These are phyloP conservation scores for Drymonia ruficornis DNA, from an alignment of 2,888 invertebrate genomes.

Conservation along the genomic window DNA sequence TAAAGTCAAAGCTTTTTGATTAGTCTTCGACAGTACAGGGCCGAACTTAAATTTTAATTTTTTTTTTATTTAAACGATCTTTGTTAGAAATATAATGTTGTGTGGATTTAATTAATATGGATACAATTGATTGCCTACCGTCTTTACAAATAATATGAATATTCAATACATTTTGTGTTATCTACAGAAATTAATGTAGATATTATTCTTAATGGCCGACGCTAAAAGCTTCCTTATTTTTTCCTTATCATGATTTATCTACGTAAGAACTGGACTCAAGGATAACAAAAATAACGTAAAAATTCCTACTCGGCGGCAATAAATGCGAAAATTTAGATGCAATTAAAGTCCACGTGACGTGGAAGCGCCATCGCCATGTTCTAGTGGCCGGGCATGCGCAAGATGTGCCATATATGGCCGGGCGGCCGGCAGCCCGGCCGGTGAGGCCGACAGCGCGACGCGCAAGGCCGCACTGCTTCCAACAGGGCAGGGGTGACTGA, in stretches of 20 bases:
- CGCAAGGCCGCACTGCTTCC: constrained; percentile 50
- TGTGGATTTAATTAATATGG: no score
- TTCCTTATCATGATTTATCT: constrained; percentile 11
- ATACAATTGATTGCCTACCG: no score
- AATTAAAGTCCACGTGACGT: constrained; percentile 52
- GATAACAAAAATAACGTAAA: constrained; percentile 24
- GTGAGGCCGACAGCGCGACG: constrained; percentile 46
- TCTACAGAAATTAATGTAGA: not conserved
- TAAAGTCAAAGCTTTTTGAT: no score
- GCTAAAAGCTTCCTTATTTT: constrained; percentile 9
- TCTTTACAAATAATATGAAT: not conserved
- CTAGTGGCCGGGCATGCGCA: constrained; percentile 29
- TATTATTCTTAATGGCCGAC: not conserved
- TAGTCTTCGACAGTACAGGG: no score
- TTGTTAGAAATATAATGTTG: no score
- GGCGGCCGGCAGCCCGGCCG: constrained; percentile 50
- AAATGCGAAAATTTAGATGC: constrained; percentile 60
- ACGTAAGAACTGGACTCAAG: constrained; percentile 34
- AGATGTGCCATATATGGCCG: constrained; percentile 56
- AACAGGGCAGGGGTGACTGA: constrained; percentile 70
- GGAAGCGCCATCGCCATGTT: constrained; percentile 49
- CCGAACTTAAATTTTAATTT: no score
- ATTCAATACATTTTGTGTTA: not conserved
- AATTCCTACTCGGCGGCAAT: constrained; percentile 32
- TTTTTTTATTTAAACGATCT: no score